Percentiles rank a stretch among this genome's conserved stretches.
phyloP scores from a whole-genome alignment of 1,140 invertebrate genomes.

The Zeugodacus cucurbitae region DNA sequence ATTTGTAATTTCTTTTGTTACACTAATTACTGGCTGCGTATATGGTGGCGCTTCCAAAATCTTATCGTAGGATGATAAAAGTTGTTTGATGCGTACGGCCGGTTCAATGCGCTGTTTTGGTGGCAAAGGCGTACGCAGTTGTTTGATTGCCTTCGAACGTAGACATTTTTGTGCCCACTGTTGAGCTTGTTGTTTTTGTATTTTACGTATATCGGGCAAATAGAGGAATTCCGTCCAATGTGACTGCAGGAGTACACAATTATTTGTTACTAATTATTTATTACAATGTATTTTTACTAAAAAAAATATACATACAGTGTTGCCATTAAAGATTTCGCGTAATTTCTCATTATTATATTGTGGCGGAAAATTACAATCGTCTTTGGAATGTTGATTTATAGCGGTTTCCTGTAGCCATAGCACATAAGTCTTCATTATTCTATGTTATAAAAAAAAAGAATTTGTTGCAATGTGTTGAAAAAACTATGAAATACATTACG shows the following conservation, averaged over 20 bases:
- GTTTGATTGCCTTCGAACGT: constrained; percentile 46
- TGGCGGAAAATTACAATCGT: constrained; percentile 71
- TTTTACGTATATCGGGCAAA: constrained; percentile 69
- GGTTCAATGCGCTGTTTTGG: constrained; percentile 63
- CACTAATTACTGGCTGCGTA: constrained; percentile 38
- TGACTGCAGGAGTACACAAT: constrained; percentile 48
- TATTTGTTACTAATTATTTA: background rate
- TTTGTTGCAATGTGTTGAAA: background rate
- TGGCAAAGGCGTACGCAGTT: constrained; percentile 48
- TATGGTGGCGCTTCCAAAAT: constrained; percentile 64
- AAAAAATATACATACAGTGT: constrained; percentile 52
- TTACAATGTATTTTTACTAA: background rate
- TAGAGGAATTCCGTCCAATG: constrained; percentile 80
- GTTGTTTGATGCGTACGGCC: constrained; percentile 69
- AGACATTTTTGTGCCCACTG: constrained; percentile 67
- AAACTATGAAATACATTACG: background rate
- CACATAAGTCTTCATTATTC: constrained; percentile 74
- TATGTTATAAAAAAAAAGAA: constrained; percentile 50
- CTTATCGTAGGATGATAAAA: constrained; percentile 74
- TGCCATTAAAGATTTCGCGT: constrained; percentile 64
- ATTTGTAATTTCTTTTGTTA: constrained; percentile 45
- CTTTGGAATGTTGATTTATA: constrained; percentile 66
- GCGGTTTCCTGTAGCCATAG: constrained; percentile 84
- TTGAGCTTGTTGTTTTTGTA: constrained; percentile 67
- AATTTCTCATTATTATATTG: constrained; percentile 75